Conservation (phyloP, 2,797 vertebrate species). For the Buphagus erythrorhynchus region DNA sequence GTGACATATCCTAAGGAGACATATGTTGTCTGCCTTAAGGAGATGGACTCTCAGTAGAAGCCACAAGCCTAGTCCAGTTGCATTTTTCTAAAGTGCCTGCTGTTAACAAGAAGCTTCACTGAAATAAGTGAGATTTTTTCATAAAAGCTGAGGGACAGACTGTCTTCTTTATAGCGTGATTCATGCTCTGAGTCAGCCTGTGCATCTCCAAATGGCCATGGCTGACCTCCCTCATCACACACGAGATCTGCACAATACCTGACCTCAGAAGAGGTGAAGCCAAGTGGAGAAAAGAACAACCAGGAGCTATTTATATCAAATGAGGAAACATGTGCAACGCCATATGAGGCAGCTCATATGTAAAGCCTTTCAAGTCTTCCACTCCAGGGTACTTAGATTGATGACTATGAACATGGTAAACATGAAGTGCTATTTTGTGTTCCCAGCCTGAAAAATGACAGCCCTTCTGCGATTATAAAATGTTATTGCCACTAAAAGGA, state of each 20-base stretch:
- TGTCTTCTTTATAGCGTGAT: not conserved
- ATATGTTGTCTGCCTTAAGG: not conserved
- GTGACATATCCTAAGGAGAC: not conserved
- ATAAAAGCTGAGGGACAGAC: not conserved
- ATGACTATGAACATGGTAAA: not conserved
- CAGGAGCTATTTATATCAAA: constrained; percentile 35
- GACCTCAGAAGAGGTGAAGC: constrained; percentile 17
- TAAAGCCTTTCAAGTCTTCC: constrained; percentile 42
- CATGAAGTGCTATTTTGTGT: constrained; percentile 13
- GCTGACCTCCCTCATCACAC: not conserved
- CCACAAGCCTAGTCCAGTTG: not conserved
- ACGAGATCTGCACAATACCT: not conserved
- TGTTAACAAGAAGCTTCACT: not conserved
- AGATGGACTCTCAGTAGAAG: not conserved
- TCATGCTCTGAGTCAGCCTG: not conserved
- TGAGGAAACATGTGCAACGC: not conserved
- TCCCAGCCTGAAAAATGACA: constrained; percentile 7
- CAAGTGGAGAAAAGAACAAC: not conserved
- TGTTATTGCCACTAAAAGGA: constrained; percentile 14
- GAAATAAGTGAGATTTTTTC: not conserved
- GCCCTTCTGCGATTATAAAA: not conserved
- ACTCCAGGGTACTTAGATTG: not conserved
- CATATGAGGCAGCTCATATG: not conserved
- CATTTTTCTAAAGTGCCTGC: not conserved
- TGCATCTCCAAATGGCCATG: not conserved